Evolutionary conservation across 2,797 vertebrate species (phyloP).

Genomic region (Macroramphosus scolopax): DNA sequence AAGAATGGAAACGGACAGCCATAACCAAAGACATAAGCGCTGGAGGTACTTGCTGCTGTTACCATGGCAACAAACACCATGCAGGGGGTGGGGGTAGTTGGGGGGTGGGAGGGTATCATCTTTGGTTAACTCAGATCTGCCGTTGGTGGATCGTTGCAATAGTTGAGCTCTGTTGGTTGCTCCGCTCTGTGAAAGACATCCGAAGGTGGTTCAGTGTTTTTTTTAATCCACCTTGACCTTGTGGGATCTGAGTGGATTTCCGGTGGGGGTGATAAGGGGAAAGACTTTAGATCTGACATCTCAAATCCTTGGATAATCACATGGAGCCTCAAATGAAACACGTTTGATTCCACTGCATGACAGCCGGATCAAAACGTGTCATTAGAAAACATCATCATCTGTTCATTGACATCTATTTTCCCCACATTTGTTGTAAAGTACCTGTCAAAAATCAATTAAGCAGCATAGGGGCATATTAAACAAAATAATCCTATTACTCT

Average conservation of each 20-base stretch:
- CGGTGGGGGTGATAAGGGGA: slow-evolving; percentile 6
- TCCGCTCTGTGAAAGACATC: slow-evolving; percentile 21
- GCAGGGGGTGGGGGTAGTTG: slow-evolving; percentile 23
- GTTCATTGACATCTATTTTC: not conserved
- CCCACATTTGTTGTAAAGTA: not conserved
- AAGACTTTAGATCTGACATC: slow-evolving; percentile 14
- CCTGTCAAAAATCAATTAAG: slow-evolving; percentile 1
- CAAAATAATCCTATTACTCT: slow-evolving; percentile 8
- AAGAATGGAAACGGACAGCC: slow-evolving; percentile 66
- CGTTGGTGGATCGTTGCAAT: slow-evolving; percentile 59
- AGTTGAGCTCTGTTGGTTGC: slow-evolving; percentile 54
- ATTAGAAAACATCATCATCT: not conserved
- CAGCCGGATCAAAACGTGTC: slow-evolving; percentile 4
- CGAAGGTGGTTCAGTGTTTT: slow-evolving; percentile 33
- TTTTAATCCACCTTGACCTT: slow-evolving; percentile 41
- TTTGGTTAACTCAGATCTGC: slow-evolving; percentile 53
- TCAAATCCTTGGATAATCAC: slow-evolving; percentile 12
- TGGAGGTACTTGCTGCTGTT: slow-evolving; percentile 66
- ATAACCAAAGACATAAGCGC: slow-evolving; percentile 67
- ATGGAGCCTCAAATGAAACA: slow-evolving; percentile 5
- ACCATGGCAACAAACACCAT: slow-evolving; percentile 68
- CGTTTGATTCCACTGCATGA: slow-evolving; percentile 11
- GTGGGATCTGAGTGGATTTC: slow-evolving; percentile 14
- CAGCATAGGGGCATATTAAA: slow-evolving; percentile 1
- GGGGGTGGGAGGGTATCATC: too few species aligned